Evolutionary conservation across 2,888 invertebrate species (phyloP), one percentile per base, ranked within the genome.

Genomic region (Pseudoips prasinana): DNA sequence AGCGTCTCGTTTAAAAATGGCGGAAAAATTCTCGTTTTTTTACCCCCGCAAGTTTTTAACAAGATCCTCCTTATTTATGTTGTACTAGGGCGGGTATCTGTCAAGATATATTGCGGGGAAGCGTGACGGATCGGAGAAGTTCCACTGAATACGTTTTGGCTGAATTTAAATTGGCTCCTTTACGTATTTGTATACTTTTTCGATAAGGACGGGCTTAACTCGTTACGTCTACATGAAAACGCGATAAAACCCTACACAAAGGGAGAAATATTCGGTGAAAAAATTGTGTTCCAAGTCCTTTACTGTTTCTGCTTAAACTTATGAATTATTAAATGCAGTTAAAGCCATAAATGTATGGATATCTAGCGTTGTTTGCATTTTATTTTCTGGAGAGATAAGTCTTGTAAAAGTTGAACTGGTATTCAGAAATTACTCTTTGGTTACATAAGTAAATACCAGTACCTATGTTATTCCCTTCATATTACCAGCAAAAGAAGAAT

Each of bases 41-140:
- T 72, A 59, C 66, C 74, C 58, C 73, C 69, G 69, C 77, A 78
- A 85, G 77, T 83, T 86, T 73, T 86, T 87, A 88, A 88, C 86
- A 86, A 87, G 85, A 87, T 85, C 78, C 78, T 66, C 70, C 63
- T 86, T 86, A 87, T 86, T 87, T 87, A 88, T 87, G 69, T 73
- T 70, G 66, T 68, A 69, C 67, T 69, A 72, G 79, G 78, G 84
- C 68, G 79, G 80, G 75, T 75, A 74, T 70, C 65, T 68, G 57
- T 46, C 29, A 57, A 65, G 80, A 86, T 86, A 86, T 87, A 88
- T 81, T 64, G 70, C 51, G 53, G 72, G 73, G 70, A 73, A 76
- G 70, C 82, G 80, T 86, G 86, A 88, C 80, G 78, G 81, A 87
- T 87, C 81, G 73, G 65, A 69, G 73, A 74, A 76, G 69, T 78